These are phyloP conservation scores for Paradisaea rubra DNA, from an alignment of 2,113 vertebrate species.

Conservation along the genomic window DNA sequence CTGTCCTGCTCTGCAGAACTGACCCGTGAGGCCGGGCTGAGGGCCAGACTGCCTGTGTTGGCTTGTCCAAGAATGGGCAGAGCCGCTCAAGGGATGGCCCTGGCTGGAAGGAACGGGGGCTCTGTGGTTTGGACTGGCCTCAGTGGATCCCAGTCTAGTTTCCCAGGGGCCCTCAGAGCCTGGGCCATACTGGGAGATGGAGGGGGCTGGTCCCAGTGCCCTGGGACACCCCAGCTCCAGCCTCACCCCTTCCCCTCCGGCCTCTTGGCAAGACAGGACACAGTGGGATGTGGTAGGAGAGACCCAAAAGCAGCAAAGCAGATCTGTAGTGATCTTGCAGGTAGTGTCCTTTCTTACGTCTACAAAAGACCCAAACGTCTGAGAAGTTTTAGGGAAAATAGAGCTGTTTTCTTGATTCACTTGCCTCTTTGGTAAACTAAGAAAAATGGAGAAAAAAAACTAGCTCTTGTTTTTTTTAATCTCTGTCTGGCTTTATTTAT, in stretches of 20 bases:
- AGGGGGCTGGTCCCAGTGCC: not conserved
- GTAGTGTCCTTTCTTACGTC: not conserved
- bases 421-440: not conserved
- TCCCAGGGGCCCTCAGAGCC: not conserved
- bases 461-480: not conserved
- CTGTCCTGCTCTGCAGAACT: not conserved
- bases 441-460: fast-evolving
- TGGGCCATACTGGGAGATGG: not conserved
- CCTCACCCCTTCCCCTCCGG: not conserved
- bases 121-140: not conserved
- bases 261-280: fast-evolving
- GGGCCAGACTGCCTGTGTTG: not conserved
- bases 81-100: fast-evolving
- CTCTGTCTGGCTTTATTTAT: slow-evolving; percentile 6
- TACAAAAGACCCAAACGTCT: not conserved
- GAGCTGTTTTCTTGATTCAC: not conserved
- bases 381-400: not conserved
- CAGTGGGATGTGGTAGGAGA: not conserved
- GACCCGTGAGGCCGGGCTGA: not conserved
- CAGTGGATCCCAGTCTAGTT: not conserved
- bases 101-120: too few species aligned
- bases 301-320: not conserved
- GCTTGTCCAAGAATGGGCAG: not conserved
- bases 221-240: not conserved
- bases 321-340: not conserved